Evolutionary conservation across 1,140 invertebrate genomes (phyloP), one percentile per base, ranked within the genome.

Genomic region (Drosophila virilis): DNA sequence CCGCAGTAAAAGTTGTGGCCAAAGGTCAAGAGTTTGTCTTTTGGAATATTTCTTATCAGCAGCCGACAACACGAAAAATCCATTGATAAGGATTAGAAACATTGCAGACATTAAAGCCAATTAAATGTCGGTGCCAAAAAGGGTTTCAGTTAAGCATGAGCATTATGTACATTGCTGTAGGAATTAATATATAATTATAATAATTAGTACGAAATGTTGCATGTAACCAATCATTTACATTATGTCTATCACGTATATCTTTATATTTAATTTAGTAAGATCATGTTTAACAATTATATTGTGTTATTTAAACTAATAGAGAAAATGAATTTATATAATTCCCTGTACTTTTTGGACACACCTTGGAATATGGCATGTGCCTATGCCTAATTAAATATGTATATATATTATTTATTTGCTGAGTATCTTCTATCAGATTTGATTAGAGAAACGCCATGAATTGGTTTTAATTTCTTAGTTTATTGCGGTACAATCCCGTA

Each of bases 11-110:
- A 37, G 17, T 61, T 52, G 13, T 48, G 78, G 32, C 6, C 83
- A 88, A 88, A 88, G 83, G 74, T 88, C 78, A 74, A 33, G 50
- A 58, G 48, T 43, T 73, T 54, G 50, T 46, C 33, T 28, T 61
- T 60, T 32, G 22, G 67, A 45, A 50, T 7, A 6, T n/a, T 62
- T 38, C 66, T 78, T 88, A 88, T 85, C 82, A 71, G 71, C 54
- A 37, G 32, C 55, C 50, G 35, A 78, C 79, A 88, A 59, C 75
- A 67, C 42, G 43, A 65, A 22, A 46, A 42, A 48, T 51, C 28
- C 17, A 43, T 32, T 65, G 77, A 85, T 84, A 81, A 67, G 38
- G 58, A 42, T 43, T 67, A 55, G 33, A 65, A 74, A 69, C 67
- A 62, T 68, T 60, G 54, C 35, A 59, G 55, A 38, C 76, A 62